Evolutionary conservation across 2,888 invertebrate genomes (phyloP).

Genomic region (Harmothoe impar): DNA sequence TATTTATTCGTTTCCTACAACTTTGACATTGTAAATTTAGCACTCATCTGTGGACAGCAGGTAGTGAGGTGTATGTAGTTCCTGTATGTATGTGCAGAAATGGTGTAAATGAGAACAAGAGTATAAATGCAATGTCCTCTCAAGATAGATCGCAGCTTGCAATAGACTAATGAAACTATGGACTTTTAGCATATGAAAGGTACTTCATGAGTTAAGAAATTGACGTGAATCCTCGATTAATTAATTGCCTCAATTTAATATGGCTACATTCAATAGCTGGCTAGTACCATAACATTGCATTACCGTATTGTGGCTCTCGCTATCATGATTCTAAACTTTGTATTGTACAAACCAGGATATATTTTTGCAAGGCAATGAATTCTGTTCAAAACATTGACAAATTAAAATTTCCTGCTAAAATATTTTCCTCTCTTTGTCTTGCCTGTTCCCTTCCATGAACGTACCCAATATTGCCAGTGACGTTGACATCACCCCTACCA

Average conservation of each 20-base stretch:
- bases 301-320: no score
- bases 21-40: constrained; percentile 7
- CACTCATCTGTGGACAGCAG: not conserved
- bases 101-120: not conserved
- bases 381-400: no score
- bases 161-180: not conserved
- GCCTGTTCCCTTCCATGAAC: no score
- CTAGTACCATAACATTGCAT: no score
- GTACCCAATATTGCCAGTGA: not conserved
- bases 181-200: not conserved
- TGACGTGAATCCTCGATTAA: not conserved
- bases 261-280: no score
- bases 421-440: no score
- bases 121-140: no score
- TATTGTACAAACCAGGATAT: no score
- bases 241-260: no score
- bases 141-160: not conserved
- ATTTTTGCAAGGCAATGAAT: no score
- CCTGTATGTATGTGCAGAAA: not conserved
- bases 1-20: constrained; percentile 8
- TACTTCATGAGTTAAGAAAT: not conserved
- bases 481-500: not conserved
- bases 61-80: not conserved
- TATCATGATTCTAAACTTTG: no score
- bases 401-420: no score